phyloP scores from a whole-genome alignment of 2,888 invertebrate species.

The Agrotis ipsilon region DNA sequence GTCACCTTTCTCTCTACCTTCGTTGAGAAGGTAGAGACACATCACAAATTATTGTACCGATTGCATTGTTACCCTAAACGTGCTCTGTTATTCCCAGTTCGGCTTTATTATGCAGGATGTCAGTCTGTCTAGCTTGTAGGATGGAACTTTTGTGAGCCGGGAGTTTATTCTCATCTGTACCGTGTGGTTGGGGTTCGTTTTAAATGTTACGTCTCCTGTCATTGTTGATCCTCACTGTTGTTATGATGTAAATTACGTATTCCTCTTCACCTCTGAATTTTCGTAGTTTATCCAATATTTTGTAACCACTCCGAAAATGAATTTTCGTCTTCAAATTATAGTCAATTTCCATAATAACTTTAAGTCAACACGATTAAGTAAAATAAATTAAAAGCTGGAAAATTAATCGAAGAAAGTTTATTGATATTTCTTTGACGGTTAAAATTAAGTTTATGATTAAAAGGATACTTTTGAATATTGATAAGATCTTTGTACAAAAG shows the following conservation, averaged over 20 bases:
- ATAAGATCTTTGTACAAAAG: constrained; percentile 21
- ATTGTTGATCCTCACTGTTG: constrained; percentile 1
- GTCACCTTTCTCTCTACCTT: not conserved
- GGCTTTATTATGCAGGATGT: constrained; percentile 51
- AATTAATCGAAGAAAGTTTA: constrained; percentile 1
- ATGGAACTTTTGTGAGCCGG: constrained; percentile 42
- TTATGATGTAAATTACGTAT: not conserved
- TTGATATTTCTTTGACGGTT: constrained; percentile 11
- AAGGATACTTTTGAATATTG: constrained; percentile 11
- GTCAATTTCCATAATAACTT: not conserved
- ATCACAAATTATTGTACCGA: not conserved
- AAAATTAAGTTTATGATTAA: constrained; percentile 10
- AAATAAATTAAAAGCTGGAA: not conserved
- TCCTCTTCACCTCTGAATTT: not conserved
- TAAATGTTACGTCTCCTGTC: constrained; percentile 6
- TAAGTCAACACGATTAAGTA: not conserved
- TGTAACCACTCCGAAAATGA: not conserved
- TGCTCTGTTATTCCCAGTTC: constrained; percentile 10
- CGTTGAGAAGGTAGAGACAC: too few species aligned
- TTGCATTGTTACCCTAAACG: constrained; percentile 14
- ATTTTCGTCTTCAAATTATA: not conserved
- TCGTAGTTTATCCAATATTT: not conserved
- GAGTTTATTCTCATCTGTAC: constrained; percentile 19
- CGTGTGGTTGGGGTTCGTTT: constrained; percentile 14
- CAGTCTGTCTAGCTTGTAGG: constrained; percentile 26